These are phyloP conservation scores for Prietella phreatophila DNA, from an alignment of 2,113 vertebrate species.

Conservation along the genomic window DNA sequence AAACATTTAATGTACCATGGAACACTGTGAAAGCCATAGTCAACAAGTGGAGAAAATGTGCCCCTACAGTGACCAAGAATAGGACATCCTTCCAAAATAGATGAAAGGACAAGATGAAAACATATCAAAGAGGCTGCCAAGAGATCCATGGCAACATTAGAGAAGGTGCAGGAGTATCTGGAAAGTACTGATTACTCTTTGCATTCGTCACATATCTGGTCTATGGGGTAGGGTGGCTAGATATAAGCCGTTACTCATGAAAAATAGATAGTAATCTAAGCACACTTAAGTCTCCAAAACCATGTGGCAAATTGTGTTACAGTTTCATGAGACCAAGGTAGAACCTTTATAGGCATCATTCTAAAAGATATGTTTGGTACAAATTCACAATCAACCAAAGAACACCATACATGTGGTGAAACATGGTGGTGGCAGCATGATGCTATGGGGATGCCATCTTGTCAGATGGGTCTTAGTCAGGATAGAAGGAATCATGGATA, in stretches of 20 bases:
- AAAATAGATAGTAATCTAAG: neutral
- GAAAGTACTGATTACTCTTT: neutral
- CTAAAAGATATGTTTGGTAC: neutral
- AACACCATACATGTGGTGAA: neutral
- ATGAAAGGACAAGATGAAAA: neutral
- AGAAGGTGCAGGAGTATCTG: neutral
- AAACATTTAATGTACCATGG: neutral
- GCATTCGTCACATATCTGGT: neutral
- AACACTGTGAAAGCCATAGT: neutral
- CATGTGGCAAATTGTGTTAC: neutral
- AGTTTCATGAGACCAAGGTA: neutral
- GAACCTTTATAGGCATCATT: neutral
- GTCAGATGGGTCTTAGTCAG: neutral
- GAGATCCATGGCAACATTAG: neutral
- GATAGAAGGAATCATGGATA: neutral
- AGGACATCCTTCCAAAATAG: neutral
- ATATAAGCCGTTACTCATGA: neutral
- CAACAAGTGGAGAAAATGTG: neutral
- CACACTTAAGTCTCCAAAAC: neutral
- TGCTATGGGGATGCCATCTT: too few relatives aligned
- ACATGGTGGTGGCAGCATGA: neutral
- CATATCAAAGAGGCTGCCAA: neutral
- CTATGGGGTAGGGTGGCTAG: neutral
- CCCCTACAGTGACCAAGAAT: neutral
- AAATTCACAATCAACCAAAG: neutral